These are phyloP conservation scores for Pandemis corylana DNA, from an alignment of 2,888 invertebrate species.

Conservation along the genomic window DNA sequence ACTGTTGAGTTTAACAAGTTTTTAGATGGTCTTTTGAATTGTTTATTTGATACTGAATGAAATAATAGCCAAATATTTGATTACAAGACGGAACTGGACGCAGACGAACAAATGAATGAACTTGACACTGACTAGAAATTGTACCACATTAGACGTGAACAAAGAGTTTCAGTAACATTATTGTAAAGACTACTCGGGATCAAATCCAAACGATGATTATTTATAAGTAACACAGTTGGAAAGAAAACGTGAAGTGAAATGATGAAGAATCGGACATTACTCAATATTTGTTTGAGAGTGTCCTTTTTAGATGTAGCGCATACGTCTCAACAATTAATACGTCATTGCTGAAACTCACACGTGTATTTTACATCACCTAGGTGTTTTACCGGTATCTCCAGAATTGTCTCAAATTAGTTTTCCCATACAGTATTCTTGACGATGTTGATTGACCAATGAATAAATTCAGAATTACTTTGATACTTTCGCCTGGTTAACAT, in stretches of 20 bases:
- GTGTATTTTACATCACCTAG: too few species aligned
- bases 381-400: too few species aligned
- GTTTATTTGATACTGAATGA: conserved; percentile 10
- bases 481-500: not conserved
- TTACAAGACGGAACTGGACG: conserved; percentile 1
- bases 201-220: not conserved
- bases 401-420: too few species aligned
- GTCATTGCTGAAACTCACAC: too few species aligned
- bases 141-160: not conserved
- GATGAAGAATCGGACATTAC: not conserved
- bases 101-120: not conserved
- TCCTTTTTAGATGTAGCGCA: too few species aligned
- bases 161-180: not conserved
- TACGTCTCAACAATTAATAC: too few species aligned
- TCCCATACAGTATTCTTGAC: too few species aligned
- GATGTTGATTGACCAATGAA: too few species aligned
- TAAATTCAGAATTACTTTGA: not conserved
- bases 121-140: not conserved
- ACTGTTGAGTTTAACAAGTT: conserved; percentile 45
- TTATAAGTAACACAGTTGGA: not conserved
- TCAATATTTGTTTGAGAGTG: too few species aligned
- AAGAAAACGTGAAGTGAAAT: too few species aligned
- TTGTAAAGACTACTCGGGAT: not conserved
- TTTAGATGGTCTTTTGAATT: conserved; percentile 19
- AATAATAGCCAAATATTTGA: conserved; percentile 9